These are phyloP conservation scores for Lysandra coridon DNA, from an alignment of 2,888 invertebrate genomes.

Conservation along the genomic window DNA sequence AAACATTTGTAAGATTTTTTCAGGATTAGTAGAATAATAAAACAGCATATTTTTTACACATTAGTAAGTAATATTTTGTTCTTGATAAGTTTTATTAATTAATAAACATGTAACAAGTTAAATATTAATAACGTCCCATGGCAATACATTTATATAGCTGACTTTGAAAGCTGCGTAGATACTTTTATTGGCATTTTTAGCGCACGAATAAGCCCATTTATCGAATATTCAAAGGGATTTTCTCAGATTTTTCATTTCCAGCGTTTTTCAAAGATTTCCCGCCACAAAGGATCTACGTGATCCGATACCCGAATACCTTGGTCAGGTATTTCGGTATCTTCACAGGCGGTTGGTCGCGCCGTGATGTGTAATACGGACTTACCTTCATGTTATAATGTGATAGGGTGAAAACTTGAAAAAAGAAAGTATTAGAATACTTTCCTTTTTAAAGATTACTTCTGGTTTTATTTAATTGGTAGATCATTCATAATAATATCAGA, in stretches of 20 bases:
- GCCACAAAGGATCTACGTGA: background rate
- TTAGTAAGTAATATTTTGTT: too few relatives aligned
- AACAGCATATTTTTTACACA: too few relatives aligned
- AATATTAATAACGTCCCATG: too few relatives aligned
- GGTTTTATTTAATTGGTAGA: too few relatives aligned
- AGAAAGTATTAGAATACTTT: background rate
- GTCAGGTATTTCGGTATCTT: background rate
- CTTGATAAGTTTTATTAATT: too few relatives aligned
- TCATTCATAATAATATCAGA: too few relatives aligned
- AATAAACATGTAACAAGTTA: too few relatives aligned
- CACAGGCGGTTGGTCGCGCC: background rate
- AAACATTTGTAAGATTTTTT: too few relatives aligned
- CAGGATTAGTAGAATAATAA: too few relatives aligned
- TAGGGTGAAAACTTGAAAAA: background rate
- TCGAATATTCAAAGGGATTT: background rate
- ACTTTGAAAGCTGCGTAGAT: background rate
- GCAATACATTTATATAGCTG: too few relatives aligned
- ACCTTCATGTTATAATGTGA: background rate
- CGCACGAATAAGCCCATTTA: background rate
- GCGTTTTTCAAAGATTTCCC: background rate
- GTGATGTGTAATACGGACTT: background rate
- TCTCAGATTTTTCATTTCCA: background rate
- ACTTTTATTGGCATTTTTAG: background rate
- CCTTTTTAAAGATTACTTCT: too few relatives aligned
- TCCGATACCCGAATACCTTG: background rate